Base-by-base conservation (phyloP, 2,113 vertebrate species). In the Hippopotamus amphibius region DNA sequence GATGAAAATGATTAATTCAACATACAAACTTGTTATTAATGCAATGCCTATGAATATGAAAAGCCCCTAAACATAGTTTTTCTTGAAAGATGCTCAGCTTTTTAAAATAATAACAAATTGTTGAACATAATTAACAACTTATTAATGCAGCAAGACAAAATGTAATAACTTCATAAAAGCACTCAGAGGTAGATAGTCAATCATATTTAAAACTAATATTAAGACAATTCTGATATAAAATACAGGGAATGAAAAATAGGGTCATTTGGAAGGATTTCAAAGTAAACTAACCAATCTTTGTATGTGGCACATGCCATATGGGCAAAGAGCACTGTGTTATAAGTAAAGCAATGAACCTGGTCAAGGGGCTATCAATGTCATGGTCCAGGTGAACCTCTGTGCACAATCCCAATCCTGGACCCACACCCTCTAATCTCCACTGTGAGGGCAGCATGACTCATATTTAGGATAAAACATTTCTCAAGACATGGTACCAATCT, bases 51-150 rank as follows among this genome's bases (percentile, higher is more conserved):
- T 66, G 43, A 37, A 55, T 76, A 37, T 41, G 2, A 94, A 94
- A 96, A 93, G 6, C 21, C 21, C 3, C 24, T 28, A 82, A 76
- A 68, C 4, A 0, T 4, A 57, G 15, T 2, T 63, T 95, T 7
- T 77, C 61, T 88, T 55, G 92, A 92, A n/a, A 48, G 6, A 14
- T 97, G 41, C 55, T 79, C 15, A 97, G 37, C 16, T n/a, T 1
- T 65, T 30, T 69, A 1, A 26, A 77, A 9, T 81, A 72, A 69
- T 30, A 69, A 2, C 37, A 77, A 1, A 5, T 87, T 37, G 1
- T 72, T 90, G 28, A 82, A 81, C 5, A 50, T 59, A n/a, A 71
- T 61, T 28, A 80, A 33, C 26, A 71, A 48, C 19, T 71, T 66
- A 57, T 77, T 85, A 61, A 46, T 74, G 76, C 43, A 33, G 8